These are phyloP conservation scores for Volucella zonaria DNA, from an alignment of 2,888 invertebrate species.

Conservation along the genomic window DNA sequence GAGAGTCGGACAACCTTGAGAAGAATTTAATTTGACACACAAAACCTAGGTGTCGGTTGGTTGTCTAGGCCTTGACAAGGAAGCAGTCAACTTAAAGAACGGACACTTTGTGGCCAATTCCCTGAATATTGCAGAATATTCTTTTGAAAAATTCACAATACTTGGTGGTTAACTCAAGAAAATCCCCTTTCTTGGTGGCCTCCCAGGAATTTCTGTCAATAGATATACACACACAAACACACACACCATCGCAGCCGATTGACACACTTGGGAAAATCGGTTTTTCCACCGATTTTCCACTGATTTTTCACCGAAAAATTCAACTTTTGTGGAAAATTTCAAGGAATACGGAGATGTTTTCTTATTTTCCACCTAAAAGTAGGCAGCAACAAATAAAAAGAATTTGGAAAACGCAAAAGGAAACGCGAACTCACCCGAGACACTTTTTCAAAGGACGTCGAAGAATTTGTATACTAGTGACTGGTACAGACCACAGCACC, in stretches of 20 bases:
- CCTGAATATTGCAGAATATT: slow-evolving; percentile 18
- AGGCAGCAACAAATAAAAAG: slow-evolving; percentile 12
- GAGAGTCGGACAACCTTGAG: slow-evolving; percentile 62
- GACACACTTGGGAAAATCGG: slow-evolving; percentile 39
- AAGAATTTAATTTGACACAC: slow-evolving; percentile 58
- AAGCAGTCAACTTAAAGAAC: slow-evolving; percentile 6
- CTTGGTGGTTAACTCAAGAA: not conserved
- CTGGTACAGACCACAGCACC: slow-evolving; percentile 20
- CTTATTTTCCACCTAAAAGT: slow-evolving; percentile 19
- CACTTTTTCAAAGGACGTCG: slow-evolving; percentile 33
- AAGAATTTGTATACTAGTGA: slow-evolving; percentile 52
- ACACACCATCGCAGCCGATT: slow-evolving; percentile 39
- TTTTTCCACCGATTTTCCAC: slow-evolving; percentile 4
- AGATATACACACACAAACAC: slow-evolving; percentile 23
- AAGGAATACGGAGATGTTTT: not conserved
- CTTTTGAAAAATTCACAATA: slow-evolving; percentile 24
- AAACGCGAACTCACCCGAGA: slow-evolving; percentile 23
- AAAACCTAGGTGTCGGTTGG: slow-evolving; percentile 23
- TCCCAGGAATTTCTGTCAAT: not conserved
- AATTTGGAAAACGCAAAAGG: not conserved
- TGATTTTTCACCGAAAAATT: slow-evolving; percentile 4
- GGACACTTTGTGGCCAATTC: slow-evolving; percentile 4
- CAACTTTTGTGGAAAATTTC: not conserved
- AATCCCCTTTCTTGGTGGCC: not conserved
- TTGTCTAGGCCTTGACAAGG: not conserved